Percentiles rank a stretch among this genome's conserved stretches.
Conservation (phyloP, 2,888 invertebrate species). For the Drosophila mimetica region DNA sequence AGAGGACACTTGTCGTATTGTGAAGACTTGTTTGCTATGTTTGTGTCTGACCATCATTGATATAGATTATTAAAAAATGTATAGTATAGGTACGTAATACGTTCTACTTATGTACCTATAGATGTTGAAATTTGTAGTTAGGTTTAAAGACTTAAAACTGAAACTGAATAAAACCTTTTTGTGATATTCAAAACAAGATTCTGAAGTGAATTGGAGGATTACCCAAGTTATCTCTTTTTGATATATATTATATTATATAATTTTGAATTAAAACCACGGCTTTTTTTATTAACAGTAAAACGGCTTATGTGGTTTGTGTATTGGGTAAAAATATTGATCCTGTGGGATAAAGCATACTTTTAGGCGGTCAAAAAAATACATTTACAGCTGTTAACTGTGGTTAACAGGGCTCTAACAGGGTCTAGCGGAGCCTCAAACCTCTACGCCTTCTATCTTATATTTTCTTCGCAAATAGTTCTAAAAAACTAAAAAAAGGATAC, state of each 20-base stretch:
- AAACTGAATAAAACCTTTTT: conserved; percentile 43
- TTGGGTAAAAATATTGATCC: not conserved
- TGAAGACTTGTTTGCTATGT: conserved; percentile 35
- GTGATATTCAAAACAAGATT: conserved; percentile 24
- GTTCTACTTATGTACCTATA: conserved; percentile 3
- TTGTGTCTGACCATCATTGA: conserved; percentile 24
- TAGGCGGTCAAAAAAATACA: not conserved
- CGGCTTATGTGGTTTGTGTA: conserved; percentile 6
- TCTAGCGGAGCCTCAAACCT: no score
- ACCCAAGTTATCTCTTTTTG: no score
- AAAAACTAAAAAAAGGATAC: no score
- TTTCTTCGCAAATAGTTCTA: no score
- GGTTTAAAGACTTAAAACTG: conserved; percentile 40
- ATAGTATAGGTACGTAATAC: no score
- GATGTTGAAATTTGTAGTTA: conserved; percentile 34
- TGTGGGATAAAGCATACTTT: conserved; percentile 17
- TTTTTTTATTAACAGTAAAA: not conserved
- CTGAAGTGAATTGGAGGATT: not conserved
- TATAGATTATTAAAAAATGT: conserved; percentile 17
- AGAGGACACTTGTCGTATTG: no score
- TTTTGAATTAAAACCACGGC: no score
- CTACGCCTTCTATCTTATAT: no score
- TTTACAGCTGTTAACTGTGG: no score
- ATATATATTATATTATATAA: no score
- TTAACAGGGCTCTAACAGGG: no score